Base-by-base conservation (phyloP, 2,113 vertebrate species). In the Eurystomus gularis region DNA sequence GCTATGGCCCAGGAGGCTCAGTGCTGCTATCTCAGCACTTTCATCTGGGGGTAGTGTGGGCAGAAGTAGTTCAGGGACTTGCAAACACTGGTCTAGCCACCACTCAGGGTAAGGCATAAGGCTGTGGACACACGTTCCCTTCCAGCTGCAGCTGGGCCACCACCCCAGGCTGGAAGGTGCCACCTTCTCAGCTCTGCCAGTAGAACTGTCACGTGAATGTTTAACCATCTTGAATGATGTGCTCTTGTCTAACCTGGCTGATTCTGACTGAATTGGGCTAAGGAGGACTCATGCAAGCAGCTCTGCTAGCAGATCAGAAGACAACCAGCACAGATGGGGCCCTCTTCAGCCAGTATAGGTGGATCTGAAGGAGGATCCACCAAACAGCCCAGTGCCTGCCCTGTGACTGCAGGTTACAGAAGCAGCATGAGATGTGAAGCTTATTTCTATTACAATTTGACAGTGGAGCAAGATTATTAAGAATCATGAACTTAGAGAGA, bases 301-400 rank as follows among this genome's bases (percentile, higher is more conserved):
- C 73, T 84, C 66, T 61, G 40, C 80, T 48, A 8, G 85, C 72
- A 72, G 72, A 60, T 54, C 39, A 48, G 60, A 66, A 88, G 72
- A 15, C n/a, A n/a, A 33, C 3, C 33, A 2, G 46, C 46, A 33
- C 21, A 48, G 15, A 20, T 3, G 0, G 20, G 46, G 44, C 2
- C 61, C 35, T 76, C 46, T 19, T 57, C 64, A 82, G 44, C 18
- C 52, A 31, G 44, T 7, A 42, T 4, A 44, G 40, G n/a, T 7
- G 23, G 66, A 55, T 31, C 68, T 68, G 54, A 84, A 73, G 66
- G 21, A 62, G 7, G 48, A 84, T 25, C 54, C 75, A 75, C 28
- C 28, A 62, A 75, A 17, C 68, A 21, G 14, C 7, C 42, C 1
- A 0, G 35, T 68, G 35, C 35, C 40, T 1, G 1, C 7, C 31